phyloP scores from a whole-genome alignment of 2,113 vertebrate species.

The Xiphophorus hellerii region DNA sequence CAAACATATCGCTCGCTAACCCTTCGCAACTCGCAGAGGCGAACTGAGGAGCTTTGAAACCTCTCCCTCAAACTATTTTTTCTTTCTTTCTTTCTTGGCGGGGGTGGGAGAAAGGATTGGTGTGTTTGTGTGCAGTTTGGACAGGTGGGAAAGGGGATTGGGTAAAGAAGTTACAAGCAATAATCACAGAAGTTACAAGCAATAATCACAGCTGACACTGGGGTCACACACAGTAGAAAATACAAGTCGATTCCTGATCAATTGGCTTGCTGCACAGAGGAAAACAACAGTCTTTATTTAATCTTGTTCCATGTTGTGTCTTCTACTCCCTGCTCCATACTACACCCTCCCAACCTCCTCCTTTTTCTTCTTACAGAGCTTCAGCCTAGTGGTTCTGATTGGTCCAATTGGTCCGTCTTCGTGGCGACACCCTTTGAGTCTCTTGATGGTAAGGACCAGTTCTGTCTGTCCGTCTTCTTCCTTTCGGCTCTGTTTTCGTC shows the following conservation, averaged over 20 bases:
- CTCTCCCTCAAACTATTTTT: conserved; percentile 51
- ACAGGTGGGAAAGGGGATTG: conserved; percentile 42
- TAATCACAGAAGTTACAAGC: conserved; percentile 47
- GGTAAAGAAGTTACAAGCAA: conserved; percentile 51
- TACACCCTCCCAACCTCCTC: not conserved
- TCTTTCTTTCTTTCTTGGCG: not conserved
- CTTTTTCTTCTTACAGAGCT: conserved; percentile 37
- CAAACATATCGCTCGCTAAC: conserved; percentile 73
- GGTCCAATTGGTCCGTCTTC: conserved; percentile 61
- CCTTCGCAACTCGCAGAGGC: conserved; percentile 62
- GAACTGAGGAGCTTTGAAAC: conserved; percentile 33
- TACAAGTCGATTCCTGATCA: conserved; percentile 60
- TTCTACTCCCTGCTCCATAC: conserved; percentile 4
- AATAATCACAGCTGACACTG: conserved; percentile 38
- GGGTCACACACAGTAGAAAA: conserved; percentile 32
- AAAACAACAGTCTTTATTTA: conserved; percentile 51
- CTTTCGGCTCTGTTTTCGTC: conserved; percentile 63
- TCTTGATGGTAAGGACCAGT: conserved; percentile 34
- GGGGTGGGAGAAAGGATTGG: conserved; percentile 28
- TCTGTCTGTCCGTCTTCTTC: conserved; percentile 55
- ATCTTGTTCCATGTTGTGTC: conserved; percentile 36
- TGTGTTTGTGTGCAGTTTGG: conserved; percentile 35
- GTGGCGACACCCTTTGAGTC: conserved; percentile 35
- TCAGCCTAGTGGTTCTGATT: conserved; percentile 51
- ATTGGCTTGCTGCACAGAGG: conserved; percentile 40